Base-by-base conservation (phyloP, 2,797 vertebrate species). In the Furcifer pardalis region DNA sequence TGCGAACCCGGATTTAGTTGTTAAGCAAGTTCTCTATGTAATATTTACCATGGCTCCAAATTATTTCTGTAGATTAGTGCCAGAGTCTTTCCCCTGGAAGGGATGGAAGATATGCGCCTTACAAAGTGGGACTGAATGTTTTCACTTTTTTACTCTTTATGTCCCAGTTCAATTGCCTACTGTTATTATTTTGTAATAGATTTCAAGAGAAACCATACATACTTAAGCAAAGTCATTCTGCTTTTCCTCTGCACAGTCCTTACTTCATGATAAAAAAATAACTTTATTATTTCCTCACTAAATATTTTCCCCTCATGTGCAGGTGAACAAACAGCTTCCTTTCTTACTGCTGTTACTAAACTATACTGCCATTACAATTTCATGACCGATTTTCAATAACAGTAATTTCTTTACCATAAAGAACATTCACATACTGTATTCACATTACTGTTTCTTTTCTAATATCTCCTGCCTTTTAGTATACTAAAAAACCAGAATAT, bases 351-450 rank as follows among this genome's bases (percentile, higher is more conserved):
- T 89, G 83, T 89, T 90, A 91, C 84, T 81, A 86, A 94, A 88
- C 83, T 73, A 74, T 81, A 56, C 68, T 90, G 82, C 87, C 40
- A 84, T 72, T 89, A 84, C 88, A 84, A 79, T 79, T 4, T 32
- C 23, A 86, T 30, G 8, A 71, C 74, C 69, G 87, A 83, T 88
- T 90, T 91, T 91, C 75, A 84, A 89, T 69, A 30, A 60, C 62
- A 49, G 77, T 92, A 87, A 92, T 90, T 93, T 89, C 46, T 77
- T 68, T 83, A 86, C 84, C 78, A 44, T 79, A 59, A 90, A 77
- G 90, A 90, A 89, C 30, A 85, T 89, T 92, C n/a, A 82, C 1
- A 75, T 83, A 2, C 85, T n/a, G n/a, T n/a, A n/a, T n/a, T 35
- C 60, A 27, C 80, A 56, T 89, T 90, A 72, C 35, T 71, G 32